Evolutionary conservation across 2,797 vertebrate species (phyloP).

Genomic region (Cichlasoma orientale): DNA sequence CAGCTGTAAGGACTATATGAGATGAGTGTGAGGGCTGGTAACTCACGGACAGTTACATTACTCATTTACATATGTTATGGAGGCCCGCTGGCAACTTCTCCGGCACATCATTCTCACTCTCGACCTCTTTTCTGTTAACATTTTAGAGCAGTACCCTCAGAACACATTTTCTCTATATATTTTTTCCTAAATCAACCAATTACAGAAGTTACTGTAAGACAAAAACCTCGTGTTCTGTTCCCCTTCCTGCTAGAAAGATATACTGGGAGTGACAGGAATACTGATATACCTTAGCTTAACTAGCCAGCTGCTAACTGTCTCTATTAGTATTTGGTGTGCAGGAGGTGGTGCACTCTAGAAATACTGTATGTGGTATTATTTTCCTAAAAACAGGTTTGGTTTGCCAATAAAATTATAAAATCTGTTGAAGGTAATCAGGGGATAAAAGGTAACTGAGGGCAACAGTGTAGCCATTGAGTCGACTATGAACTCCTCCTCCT

Average conservation of each 20-base stretch:
- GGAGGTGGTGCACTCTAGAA: neutral
- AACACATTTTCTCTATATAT: neutral
- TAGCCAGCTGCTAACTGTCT: neutral
- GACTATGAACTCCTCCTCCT: no score
- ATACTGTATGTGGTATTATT: neutral
- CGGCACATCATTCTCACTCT: neutral
- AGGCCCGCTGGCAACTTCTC: neutral
- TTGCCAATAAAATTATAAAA: no score
- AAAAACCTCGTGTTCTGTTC: neutral
- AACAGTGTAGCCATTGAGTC: no score
- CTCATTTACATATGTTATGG: constrained; percentile 23
- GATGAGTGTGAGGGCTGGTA: constrained; percentile 6
- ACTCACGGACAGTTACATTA: constrained; percentile 40
- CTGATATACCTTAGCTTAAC: neutral
- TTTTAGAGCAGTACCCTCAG: neutral
- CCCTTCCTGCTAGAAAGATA: neutral
- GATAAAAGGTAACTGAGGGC: no score
- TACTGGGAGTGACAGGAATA: neutral
- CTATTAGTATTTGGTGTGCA: fast-evolving
- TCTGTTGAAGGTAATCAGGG: no score
- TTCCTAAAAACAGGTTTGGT: no score
- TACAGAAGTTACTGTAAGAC: neutral
- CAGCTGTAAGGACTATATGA: constrained; percentile 7
- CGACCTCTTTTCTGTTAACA: neutral
- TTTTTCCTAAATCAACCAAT: neutral